phyloP scores from a whole-genome alignment of 2,888 invertebrate genomes.

The Andrena fulva region DNA sequence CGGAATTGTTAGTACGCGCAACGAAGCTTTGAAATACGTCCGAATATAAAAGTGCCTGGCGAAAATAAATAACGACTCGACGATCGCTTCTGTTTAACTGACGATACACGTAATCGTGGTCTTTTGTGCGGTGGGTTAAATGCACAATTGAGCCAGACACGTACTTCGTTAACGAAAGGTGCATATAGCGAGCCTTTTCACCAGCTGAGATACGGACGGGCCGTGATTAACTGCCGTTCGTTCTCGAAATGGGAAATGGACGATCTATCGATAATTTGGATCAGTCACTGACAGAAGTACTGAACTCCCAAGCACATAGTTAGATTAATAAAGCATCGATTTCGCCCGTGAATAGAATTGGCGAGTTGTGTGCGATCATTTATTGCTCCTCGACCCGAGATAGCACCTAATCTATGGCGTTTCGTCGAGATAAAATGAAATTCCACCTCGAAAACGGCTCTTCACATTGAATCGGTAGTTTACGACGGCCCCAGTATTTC shows the following conservation, averaged over 20 bases:
- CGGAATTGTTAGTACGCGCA: not conserved
- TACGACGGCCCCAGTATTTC: conserved; percentile 28
- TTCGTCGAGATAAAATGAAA: conserved; percentile 49
- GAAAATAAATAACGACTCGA: not conserved
- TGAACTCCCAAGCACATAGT: conserved; percentile 1
- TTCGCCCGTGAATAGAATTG: conserved; percentile 35
- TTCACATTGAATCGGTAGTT: conserved; percentile 47
- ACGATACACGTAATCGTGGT: not conserved
- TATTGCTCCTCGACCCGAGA: conserved; percentile 38
- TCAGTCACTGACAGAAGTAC: conserved; percentile 21
- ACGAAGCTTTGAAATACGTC: not conserved
- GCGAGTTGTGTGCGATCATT: conserved; percentile 36
- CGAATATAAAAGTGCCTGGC: not conserved
- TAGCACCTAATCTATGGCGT: conserved; percentile 50
- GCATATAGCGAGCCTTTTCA: not conserved
- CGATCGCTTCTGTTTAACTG: not conserved
- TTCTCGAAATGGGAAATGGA: not conserved
- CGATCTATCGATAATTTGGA: conserved; percentile 19
- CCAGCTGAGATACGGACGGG: not conserved
- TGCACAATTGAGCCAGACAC: not conserved
- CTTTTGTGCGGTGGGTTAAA: not conserved
- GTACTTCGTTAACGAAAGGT: not conserved
- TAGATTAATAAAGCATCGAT: conserved; percentile 57
- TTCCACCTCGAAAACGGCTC: conserved; percentile 45
- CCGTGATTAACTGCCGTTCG: not conserved